A percentile compares a stretch with the other conserved stretches of the same genome.
Evolutionary conservation across 2,113 vertebrate species (phyloP).

Genomic region (Setophaga coronata): DNA sequence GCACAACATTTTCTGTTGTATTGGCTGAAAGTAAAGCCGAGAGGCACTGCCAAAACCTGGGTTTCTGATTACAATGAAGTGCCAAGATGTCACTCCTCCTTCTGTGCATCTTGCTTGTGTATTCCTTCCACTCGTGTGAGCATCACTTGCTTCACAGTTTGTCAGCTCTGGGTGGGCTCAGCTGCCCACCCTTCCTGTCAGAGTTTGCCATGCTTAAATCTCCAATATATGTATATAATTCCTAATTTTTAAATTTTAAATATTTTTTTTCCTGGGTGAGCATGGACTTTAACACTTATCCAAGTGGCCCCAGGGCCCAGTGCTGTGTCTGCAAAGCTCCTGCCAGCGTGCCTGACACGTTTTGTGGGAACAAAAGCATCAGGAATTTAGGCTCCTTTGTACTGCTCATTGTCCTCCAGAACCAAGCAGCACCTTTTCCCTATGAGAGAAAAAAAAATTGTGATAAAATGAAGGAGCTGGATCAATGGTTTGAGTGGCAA

Average conservation of each 20-base stretch:
- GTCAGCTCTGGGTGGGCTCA: background rate
- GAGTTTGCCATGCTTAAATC: background rate
- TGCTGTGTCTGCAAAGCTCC: background rate
- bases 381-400: background rate
- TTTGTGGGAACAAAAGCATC: background rate
- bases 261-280: background rate
- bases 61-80: background rate
- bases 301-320: background rate
- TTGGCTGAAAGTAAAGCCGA: background rate
- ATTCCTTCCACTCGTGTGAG: background rate
- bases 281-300: background rate
- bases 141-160: background rate
- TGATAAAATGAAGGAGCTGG: background rate
- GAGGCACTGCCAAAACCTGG: background rate
- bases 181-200: background rate
- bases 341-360: rapidly evolving
- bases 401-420: background rate
- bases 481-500: background rate
- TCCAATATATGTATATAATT: background rate
- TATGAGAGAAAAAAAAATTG: background rate
- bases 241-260: background rate
- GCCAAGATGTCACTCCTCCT: slow-evolving; percentile 45
- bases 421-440: background rate
- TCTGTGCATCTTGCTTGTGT: background rate
- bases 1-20: background rate